phyloP scores from a whole-genome alignment of 2,888 invertebrate species.

The Magallana nippona region DNA sequence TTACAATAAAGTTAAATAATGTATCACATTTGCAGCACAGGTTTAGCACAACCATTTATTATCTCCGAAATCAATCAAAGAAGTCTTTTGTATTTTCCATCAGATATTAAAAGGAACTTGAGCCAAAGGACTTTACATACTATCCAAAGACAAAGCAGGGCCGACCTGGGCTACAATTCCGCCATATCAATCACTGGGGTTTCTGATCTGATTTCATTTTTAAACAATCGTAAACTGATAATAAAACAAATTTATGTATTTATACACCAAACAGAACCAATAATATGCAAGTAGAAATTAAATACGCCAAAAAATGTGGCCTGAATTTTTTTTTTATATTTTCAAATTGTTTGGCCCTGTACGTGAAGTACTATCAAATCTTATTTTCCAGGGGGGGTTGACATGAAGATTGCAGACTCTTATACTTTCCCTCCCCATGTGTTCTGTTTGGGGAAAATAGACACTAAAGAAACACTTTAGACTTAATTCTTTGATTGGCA shows the following conservation, averaged over 20 bases:
- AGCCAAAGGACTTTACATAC: background rate
- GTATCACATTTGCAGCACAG: constrained; percentile 26
- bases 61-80: constrained; percentile 22
- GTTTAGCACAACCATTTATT: constrained; percentile 12
- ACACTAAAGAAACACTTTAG: constrained; percentile 14
- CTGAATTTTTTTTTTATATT: background rate
- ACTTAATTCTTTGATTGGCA: constrained; percentile 15
- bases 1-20: constrained; percentile 32
- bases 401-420: background rate
- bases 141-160: constrained; percentile 13
- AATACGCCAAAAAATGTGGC: background rate
- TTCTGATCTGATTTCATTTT: constrained; percentile 12
- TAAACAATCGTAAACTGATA: background rate
- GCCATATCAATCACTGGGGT: background rate
- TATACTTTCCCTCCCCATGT: constrained; percentile 1
- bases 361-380: background rate
- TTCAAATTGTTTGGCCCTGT: background rate
- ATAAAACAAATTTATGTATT: background rate
- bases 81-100: constrained; percentile 15
- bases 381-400: background rate
- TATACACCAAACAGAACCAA: background rate
- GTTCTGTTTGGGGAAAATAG: constrained; percentile 12
- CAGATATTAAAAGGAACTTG: constrained; percentile 20
- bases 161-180: background rate
- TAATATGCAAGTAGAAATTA: background rate